Conservation (phyloP, 2,888 invertebrate species). For the Embidobia sp. region DNA sequence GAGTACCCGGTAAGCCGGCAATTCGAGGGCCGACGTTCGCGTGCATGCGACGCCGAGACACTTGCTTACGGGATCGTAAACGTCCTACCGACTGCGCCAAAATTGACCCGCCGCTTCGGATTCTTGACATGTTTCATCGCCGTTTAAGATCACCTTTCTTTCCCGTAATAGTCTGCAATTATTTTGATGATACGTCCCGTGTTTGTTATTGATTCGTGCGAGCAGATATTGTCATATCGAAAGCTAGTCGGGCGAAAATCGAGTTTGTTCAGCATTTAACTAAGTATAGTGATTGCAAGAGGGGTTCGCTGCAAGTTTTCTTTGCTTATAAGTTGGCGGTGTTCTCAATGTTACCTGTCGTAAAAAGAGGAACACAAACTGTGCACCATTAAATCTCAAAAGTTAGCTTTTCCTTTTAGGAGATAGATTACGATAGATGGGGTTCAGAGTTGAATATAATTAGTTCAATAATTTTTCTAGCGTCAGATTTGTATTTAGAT, state of each 20-base stretch:
- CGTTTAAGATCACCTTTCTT: constrained; percentile 42
- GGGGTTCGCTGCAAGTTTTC: neutral
- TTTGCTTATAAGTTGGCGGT: neutral
- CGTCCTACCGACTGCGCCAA: constrained; percentile 44
- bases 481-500: too few relatives aligned
- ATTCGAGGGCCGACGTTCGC: constrained; percentile 46
- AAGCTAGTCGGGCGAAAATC: neutral
- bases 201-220: constrained; percentile 49
- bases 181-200: constrained; percentile 43
- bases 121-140: constrained; percentile 32
- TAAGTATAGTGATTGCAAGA: constrained; percentile 7
- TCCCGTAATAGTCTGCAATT: constrained; percentile 33
- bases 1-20: constrained; percentile 57
- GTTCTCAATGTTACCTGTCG: too few relatives aligned
- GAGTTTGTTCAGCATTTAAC: constrained; percentile 10
- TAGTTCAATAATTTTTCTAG: too few relatives aligned
- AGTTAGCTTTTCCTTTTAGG: too few relatives aligned
- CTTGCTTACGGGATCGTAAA: constrained; percentile 22
- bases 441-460: too few relatives aligned
- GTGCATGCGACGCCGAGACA: constrained; percentile 25
- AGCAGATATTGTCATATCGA: constrained; percentile 14
- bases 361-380: too few relatives aligned
- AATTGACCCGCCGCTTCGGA: constrained; percentile 40
- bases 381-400: too few relatives aligned
- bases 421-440: too few relatives aligned